A percentile compares a stretch with the other conserved stretches of the same genome.
Evolutionary conservation across 1,140 invertebrate genomes (phyloP).

Genomic region (Microplitis mediator): DNA sequence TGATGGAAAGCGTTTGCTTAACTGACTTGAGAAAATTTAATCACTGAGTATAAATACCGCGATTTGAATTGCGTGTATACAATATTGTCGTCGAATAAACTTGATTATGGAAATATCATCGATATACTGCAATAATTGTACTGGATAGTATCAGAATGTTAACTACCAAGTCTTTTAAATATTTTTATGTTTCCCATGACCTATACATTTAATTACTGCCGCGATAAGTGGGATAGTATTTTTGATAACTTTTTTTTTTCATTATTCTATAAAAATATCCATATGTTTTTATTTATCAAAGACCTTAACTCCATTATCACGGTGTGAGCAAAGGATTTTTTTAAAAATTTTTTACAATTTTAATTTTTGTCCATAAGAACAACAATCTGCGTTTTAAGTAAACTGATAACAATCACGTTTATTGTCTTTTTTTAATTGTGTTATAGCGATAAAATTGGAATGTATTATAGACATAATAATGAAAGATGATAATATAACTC

Average conservation of each 20-base stretch:
- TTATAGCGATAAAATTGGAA: neutral
- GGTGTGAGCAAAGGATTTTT: neutral
- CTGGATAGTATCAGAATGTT: neutral
- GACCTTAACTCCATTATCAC: neutral
- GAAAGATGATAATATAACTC: neutral
- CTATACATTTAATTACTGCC: neutral
- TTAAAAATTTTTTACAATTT: neutral
- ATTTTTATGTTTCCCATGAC: neutral
- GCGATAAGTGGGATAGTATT: neutral
- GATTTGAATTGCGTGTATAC: neutral
- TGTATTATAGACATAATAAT: neutral
- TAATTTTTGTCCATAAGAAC: neutral
- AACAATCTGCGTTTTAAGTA: neutral
- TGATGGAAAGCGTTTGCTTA: neutral
- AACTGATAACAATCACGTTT: neutral
- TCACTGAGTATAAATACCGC: neutral
- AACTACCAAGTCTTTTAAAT: neutral
- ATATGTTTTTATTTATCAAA: neutral
- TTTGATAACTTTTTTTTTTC: neutral
- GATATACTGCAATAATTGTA: neutral
- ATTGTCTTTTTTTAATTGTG: neutral
- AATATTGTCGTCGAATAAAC: constrained; percentile 1
- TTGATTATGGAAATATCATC: constrained; percentile 10
- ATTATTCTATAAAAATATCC: neutral
- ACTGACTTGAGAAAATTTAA: neutral